A percentile compares a stretch with the other conserved stretches of the same genome.
Conservation (phyloP, 2,888 invertebrate genomes). For the Danaus chrysippus region DNA sequence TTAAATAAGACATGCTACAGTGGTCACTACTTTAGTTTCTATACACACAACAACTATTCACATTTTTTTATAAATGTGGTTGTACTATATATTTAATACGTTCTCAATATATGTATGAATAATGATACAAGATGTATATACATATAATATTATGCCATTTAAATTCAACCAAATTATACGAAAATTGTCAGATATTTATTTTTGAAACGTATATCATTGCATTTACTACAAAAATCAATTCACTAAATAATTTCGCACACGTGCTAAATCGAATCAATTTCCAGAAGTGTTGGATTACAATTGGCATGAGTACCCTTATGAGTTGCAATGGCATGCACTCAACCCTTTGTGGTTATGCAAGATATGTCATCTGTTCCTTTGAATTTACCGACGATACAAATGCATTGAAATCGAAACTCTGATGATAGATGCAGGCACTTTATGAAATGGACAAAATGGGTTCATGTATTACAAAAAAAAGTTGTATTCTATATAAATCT, state of each 20-base stretch:
- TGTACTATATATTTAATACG: no score
- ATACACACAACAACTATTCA: neutral
- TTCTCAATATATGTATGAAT: no score
- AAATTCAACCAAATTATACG: no score
- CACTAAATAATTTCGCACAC: slow-evolving; percentile 52
- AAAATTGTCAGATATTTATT: no score
- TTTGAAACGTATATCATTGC: no score
- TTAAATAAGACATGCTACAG: slow-evolving; percentile 22
- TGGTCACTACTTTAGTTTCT: slow-evolving; percentile 13
- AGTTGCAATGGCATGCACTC: slow-evolving; percentile 73
- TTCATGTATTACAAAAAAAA: no score
- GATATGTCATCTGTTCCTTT: slow-evolving; percentile 74
- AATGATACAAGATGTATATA: no score
- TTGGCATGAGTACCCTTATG: slow-evolving; percentile 72
- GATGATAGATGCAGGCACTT: slow-evolving; percentile 27
- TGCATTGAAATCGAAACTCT: slow-evolving; percentile 26
- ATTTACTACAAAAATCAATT: neutral
- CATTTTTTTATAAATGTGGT: neutral
- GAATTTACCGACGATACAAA: slow-evolving; percentile 58
- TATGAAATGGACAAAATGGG: slow-evolving; percentile 16
- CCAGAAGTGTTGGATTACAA: slow-evolving; percentile 64
- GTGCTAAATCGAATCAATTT: slow-evolving; percentile 57
- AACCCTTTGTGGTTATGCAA: slow-evolving; percentile 75
- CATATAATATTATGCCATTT: no score
- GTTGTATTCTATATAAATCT: no score